A percentile compares a stretch with the other conserved stretches of the same genome.
These are phyloP conservation scores for Etheostoma nigrum DNA, from an alignment of 2,797 vertebrate species.

Conservation along the genomic window DNA sequence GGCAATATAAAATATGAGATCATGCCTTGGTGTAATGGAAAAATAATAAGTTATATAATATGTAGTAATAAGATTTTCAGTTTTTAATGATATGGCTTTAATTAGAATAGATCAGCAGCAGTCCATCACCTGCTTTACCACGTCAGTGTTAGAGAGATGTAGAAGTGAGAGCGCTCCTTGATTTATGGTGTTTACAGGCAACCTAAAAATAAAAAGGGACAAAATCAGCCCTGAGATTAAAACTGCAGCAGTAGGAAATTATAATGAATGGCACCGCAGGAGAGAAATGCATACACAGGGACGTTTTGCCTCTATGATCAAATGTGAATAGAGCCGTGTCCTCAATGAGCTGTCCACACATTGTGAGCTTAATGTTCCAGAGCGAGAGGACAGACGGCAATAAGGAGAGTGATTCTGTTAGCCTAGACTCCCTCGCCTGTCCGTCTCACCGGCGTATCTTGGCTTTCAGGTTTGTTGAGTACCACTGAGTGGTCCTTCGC, in stretches of 20 bases:
- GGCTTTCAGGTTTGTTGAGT: constrained; percentile 45
- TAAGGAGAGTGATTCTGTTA: constrained; percentile 24
- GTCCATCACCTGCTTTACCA: constrained; percentile 26
- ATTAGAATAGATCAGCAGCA: constrained; percentile 40
- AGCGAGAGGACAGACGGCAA: constrained; percentile 32
- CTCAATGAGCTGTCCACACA: constrained; percentile 34
- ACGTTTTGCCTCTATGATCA: constrained; percentile 42
- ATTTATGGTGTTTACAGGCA: constrained; percentile 69
- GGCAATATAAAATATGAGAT: constrained; percentile 2
- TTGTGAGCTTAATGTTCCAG: constrained; percentile 40
- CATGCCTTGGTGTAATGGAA: constrained; percentile 7
- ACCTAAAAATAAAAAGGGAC: constrained; percentile 34
- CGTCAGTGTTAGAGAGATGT: constrained; percentile 24
- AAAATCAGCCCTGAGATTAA: constrained; percentile 39
- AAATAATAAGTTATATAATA: constrained; percentile 20
- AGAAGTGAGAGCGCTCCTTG: constrained; percentile 41
- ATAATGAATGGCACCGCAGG: constrained; percentile 50
- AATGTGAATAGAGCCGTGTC: constrained; percentile 27
- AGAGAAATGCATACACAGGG: constrained; percentile 18
- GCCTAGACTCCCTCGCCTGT: constrained; percentile 21
- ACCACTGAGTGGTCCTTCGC: constrained; percentile 40
- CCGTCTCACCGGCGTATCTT: constrained; percentile 31
- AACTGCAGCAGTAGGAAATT: constrained; percentile 38
- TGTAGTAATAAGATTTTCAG: constrained; percentile 2
- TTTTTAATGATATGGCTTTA: constrained; percentile 33